phyloP scores from a whole-genome alignment of 2,797 vertebrate genomes.

The Enteromius radiatus region DNA sequence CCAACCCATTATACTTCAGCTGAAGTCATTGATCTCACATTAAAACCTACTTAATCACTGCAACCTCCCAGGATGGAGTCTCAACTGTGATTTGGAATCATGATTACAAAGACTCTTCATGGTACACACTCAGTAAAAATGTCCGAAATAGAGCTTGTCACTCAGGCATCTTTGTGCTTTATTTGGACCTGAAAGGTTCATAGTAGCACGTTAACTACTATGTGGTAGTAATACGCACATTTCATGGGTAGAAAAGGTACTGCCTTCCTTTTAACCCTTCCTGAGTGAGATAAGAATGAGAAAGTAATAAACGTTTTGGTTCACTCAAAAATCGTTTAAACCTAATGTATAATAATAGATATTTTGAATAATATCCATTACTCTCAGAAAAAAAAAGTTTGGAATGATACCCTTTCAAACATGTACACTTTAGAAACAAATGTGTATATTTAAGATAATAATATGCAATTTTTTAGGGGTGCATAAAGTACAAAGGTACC shows the following conservation, averaged over 20 bases:
- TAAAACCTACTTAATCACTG: constrained; percentile 49
- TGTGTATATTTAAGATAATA: not conserved
- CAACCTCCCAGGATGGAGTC: not conserved
- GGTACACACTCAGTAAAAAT: not conserved
- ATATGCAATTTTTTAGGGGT: not conserved
- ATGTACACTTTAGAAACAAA: not conserved
- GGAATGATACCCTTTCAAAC: not conserved
- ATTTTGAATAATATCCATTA: not conserved
- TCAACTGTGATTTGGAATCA: not conserved
- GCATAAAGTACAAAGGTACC: not conserved
- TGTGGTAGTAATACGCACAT: not conserved
- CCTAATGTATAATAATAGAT: not conserved
- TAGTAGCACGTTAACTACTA: not conserved
- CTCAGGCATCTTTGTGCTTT: not conserved
- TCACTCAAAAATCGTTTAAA: too few relatives aligned
- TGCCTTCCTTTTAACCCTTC: not conserved
- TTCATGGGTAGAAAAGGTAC: not conserved
- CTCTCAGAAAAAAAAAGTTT: not conserved
- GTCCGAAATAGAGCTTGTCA: too few relatives aligned
- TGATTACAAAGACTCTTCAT: not conserved
- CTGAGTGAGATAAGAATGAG: not conserved
- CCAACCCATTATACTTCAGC: constrained; percentile 43
- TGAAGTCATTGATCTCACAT: constrained; percentile 45
- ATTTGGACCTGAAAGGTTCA: not conserved
- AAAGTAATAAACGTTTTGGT: not conserved